These are phyloP conservation scores for Plebejus melissa DNA, from an alignment of 2,888 invertebrate genomes.

Conservation along the genomic window DNA sequence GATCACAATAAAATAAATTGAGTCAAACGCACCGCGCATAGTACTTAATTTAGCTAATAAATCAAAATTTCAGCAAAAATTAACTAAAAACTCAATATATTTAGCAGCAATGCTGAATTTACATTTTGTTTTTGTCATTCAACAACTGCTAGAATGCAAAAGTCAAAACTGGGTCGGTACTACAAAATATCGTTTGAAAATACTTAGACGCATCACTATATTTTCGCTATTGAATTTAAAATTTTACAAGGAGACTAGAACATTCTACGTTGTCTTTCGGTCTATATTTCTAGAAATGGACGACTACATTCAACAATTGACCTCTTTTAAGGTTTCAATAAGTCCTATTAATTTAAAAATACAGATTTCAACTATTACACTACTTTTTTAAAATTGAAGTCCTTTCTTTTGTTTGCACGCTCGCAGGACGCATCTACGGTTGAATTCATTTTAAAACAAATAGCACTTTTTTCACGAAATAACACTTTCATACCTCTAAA, in stretches of 20 bases:
- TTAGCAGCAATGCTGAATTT: neutral
- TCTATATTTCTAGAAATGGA: neutral
- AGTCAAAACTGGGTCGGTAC: neutral
- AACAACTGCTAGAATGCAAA: neutral
- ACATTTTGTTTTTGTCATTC: neutral
- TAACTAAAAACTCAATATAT: neutral
- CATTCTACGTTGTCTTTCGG: neutral
- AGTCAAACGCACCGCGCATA: neutral
- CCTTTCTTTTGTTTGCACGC: neutral
- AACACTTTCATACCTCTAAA: neutral
- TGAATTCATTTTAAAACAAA: neutral
- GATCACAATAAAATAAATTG: neutral
- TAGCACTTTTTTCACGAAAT: neutral
- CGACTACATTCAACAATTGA: slow-evolving; percentile 1
- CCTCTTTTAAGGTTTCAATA: neutral
- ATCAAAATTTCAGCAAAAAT: neutral
- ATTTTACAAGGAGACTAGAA: neutral
- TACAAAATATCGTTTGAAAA: neutral
- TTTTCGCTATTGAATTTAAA: neutral
- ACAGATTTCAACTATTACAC: neutral
- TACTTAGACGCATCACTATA: neutral
- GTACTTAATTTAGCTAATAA: neutral
- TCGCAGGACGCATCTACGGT: slow-evolving; percentile 4
- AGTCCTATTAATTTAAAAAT: neutral
- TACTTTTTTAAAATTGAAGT: neutral